These are phyloP conservation scores for Prolemur simus DNA, from an alignment of 2,113 vertebrate species.

Conservation along the genomic window DNA sequence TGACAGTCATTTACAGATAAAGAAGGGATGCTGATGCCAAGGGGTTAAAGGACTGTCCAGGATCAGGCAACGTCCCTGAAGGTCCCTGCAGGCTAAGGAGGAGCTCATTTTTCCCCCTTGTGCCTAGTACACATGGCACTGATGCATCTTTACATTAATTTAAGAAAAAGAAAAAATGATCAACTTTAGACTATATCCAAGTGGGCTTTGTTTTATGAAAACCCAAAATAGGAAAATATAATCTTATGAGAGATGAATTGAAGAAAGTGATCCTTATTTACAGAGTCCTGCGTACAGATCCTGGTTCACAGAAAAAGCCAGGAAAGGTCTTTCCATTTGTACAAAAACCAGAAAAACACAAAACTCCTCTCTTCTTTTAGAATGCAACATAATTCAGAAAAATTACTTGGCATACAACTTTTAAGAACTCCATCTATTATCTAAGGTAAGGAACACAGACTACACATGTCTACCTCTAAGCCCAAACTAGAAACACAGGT, in stretches of 20 bases:
- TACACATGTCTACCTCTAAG: neutral
- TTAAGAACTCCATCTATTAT: neutral
- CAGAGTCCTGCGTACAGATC: neutral
- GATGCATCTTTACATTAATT: neutral
- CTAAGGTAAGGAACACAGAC: neutral
- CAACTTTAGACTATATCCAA: neutral
- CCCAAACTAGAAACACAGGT: neutral
- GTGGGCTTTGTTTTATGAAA: neutral
- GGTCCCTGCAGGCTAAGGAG: neutral
- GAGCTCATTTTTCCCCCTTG: too few species aligned
- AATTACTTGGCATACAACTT: neutral
- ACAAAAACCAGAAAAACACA: neutral
- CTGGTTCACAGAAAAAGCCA: neutral
- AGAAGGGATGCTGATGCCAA: rapidly evolving
- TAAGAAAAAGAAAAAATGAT: neutral
- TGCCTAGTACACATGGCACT: too few species aligned
- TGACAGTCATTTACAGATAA: neutral
- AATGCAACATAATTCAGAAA: neutral
- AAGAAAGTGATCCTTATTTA: neutral
- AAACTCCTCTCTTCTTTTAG: neutral
- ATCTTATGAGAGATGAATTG: neutral
- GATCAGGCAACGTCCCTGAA: neutral
- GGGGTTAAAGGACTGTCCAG: neutral
- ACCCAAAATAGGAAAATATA: neutral
- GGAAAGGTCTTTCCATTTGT: neutral